Evolutionary conservation across 1,140 invertebrate species (phyloP).

Genomic region (Lamellibrachia luymesi): DNA sequence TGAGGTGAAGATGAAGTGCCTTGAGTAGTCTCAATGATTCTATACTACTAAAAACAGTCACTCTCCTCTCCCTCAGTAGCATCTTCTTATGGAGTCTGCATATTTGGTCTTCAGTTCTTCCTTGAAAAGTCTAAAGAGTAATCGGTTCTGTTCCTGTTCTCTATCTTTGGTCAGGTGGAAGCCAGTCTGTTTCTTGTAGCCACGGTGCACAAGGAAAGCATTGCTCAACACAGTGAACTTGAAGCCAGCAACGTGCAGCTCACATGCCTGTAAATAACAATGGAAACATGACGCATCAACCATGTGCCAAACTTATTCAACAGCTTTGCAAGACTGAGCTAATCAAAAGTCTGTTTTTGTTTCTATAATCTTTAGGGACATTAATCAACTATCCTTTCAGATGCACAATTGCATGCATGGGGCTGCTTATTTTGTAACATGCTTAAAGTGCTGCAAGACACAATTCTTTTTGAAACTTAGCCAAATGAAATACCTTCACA

Average conservation of each 20-base stretch:
- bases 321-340: background rate
- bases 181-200: constrained; percentile 71
- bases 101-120: constrained; percentile 64
- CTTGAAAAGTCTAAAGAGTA: constrained; percentile 64
- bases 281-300: background rate
- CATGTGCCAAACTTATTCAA: background rate
- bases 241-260: constrained; percentile 88
- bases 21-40: too few relatives aligned
- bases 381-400: too few relatives aligned
- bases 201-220: constrained; percentile 88
- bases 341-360: background rate
- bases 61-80: constrained; percentile 45
- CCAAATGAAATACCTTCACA: too few relatives aligned
- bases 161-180: constrained; percentile 61
- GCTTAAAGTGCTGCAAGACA: too few relatives aligned
- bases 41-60: background rate
- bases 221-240: constrained; percentile 85
- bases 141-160: constrained; percentile 60
- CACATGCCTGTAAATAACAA: constrained; percentile 75
- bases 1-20: too few relatives aligned
- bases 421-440: too few relatives aligned
- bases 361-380: background rate
- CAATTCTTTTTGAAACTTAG: too few relatives aligned
- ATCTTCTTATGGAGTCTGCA: constrained; percentile 60
- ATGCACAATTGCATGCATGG: too few relatives aligned